Percentiles rank a stretch among this genome's conserved stretches.
These are phyloP conservation scores for Galemys pyrenaicus DNA, from an alignment of 2,113 vertebrate genomes.

Conservation along the genomic window DNA sequence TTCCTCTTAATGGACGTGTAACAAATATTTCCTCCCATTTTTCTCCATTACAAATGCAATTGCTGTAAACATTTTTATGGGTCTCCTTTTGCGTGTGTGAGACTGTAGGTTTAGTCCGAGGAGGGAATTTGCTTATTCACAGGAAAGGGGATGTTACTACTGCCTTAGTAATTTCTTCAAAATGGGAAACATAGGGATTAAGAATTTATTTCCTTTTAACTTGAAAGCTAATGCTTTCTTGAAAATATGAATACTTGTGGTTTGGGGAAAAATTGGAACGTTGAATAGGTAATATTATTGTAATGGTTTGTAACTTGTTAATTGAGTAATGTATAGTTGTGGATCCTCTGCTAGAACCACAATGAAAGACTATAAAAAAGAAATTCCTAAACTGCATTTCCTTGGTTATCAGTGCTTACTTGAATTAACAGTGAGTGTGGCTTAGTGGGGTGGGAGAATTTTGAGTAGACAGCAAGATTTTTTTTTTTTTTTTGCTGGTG, in stretches of 20 bases:
- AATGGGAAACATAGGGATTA: neutral
- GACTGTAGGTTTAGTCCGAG: neutral
- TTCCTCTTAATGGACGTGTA: slow-evolving; percentile 49
- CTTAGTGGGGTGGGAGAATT: neutral
- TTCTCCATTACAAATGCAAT: neutral
- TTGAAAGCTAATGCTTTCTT: neutral
- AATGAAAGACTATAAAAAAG: neutral
- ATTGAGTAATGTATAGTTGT: neutral
- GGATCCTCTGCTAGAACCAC: neutral
- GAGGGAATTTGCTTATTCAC: too few relatives aligned
- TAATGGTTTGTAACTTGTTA: neutral
- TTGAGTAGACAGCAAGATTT: neutral
- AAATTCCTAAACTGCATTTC: neutral
- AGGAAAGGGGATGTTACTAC: too few relatives aligned
- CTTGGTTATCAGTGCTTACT: neutral
- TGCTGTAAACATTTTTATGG: neutral
- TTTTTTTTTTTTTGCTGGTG: neutral
- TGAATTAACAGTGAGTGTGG: neutral
- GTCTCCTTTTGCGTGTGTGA: neutral
- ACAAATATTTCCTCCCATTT: slow-evolving; percentile 48
- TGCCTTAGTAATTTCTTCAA: neutral
- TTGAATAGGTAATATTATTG: neutral
- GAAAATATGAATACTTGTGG: neutral
- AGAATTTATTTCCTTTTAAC: slow-evolving; percentile 5
- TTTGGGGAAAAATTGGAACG: neutral